A percentile compares a stretch with the other conserved stretches of the same genome.
phyloP scores from a whole-genome alignment of 2,888 invertebrate species.

The Sarcophaga caerulescens region DNA sequence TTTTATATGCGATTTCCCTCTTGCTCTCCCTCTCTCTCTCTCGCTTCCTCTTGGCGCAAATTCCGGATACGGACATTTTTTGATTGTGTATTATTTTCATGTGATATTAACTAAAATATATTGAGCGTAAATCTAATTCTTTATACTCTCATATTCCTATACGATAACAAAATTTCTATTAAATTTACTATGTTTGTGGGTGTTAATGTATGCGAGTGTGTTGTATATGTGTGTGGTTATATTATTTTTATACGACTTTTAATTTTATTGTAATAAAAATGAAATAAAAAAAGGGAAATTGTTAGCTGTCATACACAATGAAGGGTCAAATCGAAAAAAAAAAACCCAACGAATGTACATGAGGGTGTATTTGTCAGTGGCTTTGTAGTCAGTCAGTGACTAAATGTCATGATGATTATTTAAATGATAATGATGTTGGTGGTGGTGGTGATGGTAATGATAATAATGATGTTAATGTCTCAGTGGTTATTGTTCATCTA shows the following conservation, averaged over 20 bases:
- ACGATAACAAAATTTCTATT: conserved; percentile 37
- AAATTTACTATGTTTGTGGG: background rate
- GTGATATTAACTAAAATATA: conserved; percentile 66
- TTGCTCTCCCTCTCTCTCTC: background rate
- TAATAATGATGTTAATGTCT: conserved; percentile 58
- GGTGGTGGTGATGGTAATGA: background rate
- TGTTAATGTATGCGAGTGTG: background rate
- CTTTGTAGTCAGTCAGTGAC: conserved; percentile 7
- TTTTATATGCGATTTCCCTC: conserved; percentile 3
- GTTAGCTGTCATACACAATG: conserved; percentile 8
- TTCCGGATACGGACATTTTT: background rate
- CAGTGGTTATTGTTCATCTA: conserved; percentile 63
- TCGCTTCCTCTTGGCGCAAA: background rate
- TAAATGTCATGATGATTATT: background rate
- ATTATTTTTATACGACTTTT: conserved; percentile 21
- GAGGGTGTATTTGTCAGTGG: background rate
- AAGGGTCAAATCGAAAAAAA: background rate
- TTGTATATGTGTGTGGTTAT: conserved; percentile 11
- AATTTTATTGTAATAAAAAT: conserved; percentile 20
- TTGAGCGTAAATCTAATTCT: conserved; percentile 65
- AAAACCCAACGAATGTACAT: background rate
- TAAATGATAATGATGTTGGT: conserved; percentile 20
- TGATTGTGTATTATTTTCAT: conserved; percentile 55
- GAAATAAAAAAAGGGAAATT: conserved; percentile 1
- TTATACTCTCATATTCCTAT: conserved; percentile 29